Evolutionary conservation across 1,140 invertebrate species (phyloP).

Genomic region (Drosophila santomea): DNA sequence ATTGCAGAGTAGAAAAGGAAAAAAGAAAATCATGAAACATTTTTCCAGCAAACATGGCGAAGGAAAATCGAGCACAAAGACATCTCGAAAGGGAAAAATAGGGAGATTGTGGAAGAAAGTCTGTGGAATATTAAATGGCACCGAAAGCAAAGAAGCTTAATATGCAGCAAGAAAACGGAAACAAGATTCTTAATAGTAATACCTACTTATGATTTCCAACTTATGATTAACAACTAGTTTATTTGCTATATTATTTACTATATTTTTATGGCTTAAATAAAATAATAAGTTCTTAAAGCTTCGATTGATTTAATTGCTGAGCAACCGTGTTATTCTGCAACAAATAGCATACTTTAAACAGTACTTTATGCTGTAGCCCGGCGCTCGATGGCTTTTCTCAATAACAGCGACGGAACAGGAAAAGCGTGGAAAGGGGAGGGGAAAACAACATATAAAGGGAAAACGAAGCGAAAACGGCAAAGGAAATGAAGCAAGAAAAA

Average conservation of each 20-base stretch:
- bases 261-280: no score
- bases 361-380: constrained; percentile 39
- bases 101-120: neutral
- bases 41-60: constrained; percentile 49
- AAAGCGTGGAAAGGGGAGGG: constrained; percentile 18
- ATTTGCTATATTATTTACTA: neutral
- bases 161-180: constrained; percentile 3
- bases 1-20: constrained; percentile 2
- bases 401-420: constrained; percentile 55
- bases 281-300: no score
- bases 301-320: no score
- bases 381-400: constrained; percentile 44
- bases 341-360: neutral
- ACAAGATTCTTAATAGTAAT: neutral
- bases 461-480: constrained; percentile 66
- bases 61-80: constrained; percentile 57
- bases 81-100: constrained; percentile 7
- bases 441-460: constrained; percentile 32
- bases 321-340: neutral
- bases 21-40: constrained; percentile 53
- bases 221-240: neutral
- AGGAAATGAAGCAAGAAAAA: constrained; percentile 84
- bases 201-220: neutral
- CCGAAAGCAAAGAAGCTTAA: constrained; percentile 31
- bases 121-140: constrained; percentile 58